Evolutionary conservation across 2,797 vertebrate species (phyloP).

Genomic region (Lemur catta): DNA sequence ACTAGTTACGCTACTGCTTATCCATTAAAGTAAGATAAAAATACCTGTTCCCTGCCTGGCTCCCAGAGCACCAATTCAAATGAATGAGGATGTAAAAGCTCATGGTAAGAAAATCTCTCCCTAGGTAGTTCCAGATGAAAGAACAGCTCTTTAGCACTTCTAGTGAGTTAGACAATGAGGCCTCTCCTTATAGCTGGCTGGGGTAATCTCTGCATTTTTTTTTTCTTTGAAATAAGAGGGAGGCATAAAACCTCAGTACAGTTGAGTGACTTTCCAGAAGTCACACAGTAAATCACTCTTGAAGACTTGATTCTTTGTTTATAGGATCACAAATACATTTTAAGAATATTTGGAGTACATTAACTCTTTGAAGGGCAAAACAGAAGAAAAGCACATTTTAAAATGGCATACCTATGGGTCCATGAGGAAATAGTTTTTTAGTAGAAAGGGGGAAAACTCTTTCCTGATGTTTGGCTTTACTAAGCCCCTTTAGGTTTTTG

Average conservation of each 20-base stretch:
- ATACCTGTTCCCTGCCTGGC: slow-evolving; percentile 70
- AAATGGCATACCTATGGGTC: not conserved
- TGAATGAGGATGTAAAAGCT: slow-evolving; percentile 79
- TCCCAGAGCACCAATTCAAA: slow-evolving; percentile 77
- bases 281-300: slow-evolving; percentile 18
- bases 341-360: slow-evolving; percentile 7
- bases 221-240: slow-evolving; percentile 23
- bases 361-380: not conserved
- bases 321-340: not conserved
- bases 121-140: slow-evolving; percentile 73
- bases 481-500: not conserved
- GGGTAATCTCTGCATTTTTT: not conserved
- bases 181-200: slow-evolving; percentile 20
- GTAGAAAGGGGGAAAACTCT: not conserved
- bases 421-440: not conserved
- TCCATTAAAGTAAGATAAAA: slow-evolving; percentile 79
- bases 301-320: slow-evolving; percentile 26
- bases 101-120: slow-evolving; percentile 75
- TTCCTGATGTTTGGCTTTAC: not conserved
- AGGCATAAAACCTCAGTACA: slow-evolving; percentile 33
- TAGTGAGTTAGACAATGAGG: slow-evolving; percentile 48
- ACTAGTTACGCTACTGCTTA: slow-evolving; percentile 68
- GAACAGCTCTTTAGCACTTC: slow-evolving; percentile 74
- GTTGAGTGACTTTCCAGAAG: slow-evolving; percentile 28
- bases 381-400: not conserved